Conservation (phyloP, 2,888 invertebrate genomes). For the Monoplex corrugatus region DNA sequence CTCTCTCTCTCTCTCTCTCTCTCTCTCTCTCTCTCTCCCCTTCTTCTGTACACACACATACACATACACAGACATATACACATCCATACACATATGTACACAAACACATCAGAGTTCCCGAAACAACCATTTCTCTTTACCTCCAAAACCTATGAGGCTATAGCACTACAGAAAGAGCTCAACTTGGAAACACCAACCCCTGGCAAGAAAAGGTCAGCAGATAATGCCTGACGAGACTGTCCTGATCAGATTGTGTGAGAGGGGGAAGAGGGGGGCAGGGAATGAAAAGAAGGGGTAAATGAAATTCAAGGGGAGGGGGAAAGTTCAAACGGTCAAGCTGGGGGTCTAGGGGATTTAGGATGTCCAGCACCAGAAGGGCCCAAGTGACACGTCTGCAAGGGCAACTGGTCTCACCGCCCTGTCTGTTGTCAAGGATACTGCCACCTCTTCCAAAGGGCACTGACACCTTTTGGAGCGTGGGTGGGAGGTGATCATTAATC, state of each 20-base stretch:
- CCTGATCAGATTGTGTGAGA: too few relatives aligned
- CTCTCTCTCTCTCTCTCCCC: too few relatives aligned
- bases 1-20: too few relatives aligned
- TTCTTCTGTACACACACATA: too few relatives aligned
- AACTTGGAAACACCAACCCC: not conserved
- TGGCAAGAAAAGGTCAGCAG: not conserved
- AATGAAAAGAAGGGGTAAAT: too few relatives aligned
- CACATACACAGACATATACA: not conserved
- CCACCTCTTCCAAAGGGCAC: not conserved
- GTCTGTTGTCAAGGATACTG: not conserved
- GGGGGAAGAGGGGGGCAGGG: too few relatives aligned
- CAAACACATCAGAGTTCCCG: not conserved
- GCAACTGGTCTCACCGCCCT: not conserved
- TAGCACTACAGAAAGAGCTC: not conserved
- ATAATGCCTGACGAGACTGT: not conserved
- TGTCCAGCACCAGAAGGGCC: not conserved
- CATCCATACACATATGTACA: not conserved
- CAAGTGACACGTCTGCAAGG: not conserved
- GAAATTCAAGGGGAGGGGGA: too few relatives aligned
- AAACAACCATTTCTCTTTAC: not conserved
- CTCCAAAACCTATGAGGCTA: not conserved
- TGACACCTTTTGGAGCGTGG: constrained; percentile 19
- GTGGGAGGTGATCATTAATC: too few relatives aligned
- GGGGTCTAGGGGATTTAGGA: too few relatives aligned
- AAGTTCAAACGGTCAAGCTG: too few relatives aligned